These are phyloP conservation scores for Alcedo quadribrachys DNA, from an alignment of 2,797 vertebrate species.

Conservation along the genomic window DNA sequence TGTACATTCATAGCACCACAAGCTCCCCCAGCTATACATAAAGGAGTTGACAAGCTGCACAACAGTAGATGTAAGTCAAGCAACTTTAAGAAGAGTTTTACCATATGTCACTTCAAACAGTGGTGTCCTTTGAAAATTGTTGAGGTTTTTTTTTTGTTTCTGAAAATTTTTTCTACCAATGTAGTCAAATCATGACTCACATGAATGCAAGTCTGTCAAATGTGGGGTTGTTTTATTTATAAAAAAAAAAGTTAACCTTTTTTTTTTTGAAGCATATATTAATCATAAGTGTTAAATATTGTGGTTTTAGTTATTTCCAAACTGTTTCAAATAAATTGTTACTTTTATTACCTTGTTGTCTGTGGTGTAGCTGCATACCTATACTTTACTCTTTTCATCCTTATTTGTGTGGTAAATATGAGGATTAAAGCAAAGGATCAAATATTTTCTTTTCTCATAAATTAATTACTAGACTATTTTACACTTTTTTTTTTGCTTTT, in stretches of 20 bases:
- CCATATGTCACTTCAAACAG: neutral
- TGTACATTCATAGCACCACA: neutral
- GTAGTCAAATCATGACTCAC: neutral
- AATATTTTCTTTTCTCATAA: neutral
- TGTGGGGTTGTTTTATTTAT: neutral
- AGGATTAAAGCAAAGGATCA: neutral
- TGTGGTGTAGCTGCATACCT: neutral
- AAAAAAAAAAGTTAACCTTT: neutral
- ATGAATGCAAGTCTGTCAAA: neutral
- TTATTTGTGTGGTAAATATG: neutral
- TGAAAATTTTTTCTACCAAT: neutral
- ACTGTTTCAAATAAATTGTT: neutral
- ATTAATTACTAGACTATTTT: neutral
- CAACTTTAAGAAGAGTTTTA: neutral
- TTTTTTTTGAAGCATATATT: neutral
- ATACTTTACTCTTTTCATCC: neutral
- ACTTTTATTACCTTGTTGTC: neutral
- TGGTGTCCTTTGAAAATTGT: neutral
- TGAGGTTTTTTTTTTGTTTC: neutral
- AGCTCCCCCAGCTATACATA: neutral
- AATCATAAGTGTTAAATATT: neutral
- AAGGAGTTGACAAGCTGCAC: neutral
- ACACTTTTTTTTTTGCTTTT: fast-evolving
- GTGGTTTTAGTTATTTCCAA: neutral
- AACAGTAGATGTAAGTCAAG: neutral